phyloP scores from a whole-genome alignment of 2,113 vertebrate genomes.

The Pseudolaguvia tuberculata region DNA sequence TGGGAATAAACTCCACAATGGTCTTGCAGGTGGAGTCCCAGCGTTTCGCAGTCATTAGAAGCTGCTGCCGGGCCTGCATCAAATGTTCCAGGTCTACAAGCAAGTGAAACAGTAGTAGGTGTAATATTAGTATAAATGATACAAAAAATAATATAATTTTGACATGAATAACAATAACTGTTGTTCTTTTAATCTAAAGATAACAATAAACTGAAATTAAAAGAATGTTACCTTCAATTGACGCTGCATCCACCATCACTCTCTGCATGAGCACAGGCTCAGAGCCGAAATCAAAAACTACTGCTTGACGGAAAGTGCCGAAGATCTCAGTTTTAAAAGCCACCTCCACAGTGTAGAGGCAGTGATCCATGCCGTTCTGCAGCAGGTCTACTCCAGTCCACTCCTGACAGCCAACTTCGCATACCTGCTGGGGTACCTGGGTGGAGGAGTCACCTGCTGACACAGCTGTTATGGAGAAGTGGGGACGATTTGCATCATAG shows the following conservation, averaged over 20 bases:
- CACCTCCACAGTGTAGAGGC: constrained; percentile 89
- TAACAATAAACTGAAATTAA: no score
- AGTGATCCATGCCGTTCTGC: constrained; percentile 92
- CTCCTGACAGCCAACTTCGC: constrained; percentile 86
- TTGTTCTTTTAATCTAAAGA: no score
- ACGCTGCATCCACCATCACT: constrained; percentile 97
- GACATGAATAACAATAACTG: no score
- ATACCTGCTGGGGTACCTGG: constrained; percentile 82
- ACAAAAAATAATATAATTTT: neutral
- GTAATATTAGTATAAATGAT: no score
- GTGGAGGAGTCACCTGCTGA: constrained; percentile 79
- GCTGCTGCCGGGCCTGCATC: constrained; percentile 91
- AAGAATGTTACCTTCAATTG: constrained; percentile 83
- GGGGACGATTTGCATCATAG: constrained; percentile 95
- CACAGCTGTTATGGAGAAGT: constrained; percentile 91
- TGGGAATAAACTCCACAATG: constrained; percentile 89
- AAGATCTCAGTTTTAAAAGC: constrained; percentile 97
- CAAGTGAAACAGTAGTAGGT: neutral
- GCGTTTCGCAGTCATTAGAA: constrained; percentile 89
- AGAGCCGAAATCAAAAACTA: constrained; percentile 96
- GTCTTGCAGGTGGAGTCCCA: constrained; percentile 98
- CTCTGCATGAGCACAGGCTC: constrained; percentile 97
- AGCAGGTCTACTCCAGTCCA: constrained; percentile 82
- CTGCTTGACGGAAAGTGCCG: constrained; percentile 96
- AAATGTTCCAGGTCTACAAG: constrained; percentile 88